Percentiles rank a stretch among this genome's conserved stretches.
phyloP scores from a whole-genome alignment of 2,797 vertebrate species.

The Anguilla anguilla region DNA sequence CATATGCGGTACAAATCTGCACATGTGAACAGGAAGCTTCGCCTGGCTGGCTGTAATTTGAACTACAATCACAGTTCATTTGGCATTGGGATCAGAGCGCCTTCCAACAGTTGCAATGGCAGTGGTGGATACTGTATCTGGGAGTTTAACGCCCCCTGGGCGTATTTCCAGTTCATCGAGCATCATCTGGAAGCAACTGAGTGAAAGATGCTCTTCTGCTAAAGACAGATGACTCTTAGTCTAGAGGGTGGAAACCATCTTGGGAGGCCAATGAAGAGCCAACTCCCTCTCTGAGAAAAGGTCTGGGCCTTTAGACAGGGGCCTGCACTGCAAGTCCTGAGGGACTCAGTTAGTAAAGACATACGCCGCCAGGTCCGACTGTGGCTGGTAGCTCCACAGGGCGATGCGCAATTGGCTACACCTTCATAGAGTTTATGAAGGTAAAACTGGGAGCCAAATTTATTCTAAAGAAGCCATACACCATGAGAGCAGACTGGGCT shows the following conservation, averaged over 20 bases:
- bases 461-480: not conserved
- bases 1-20: slow-evolving; percentile 33
- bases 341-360: not conserved
- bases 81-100: slow-evolving; percentile 28
- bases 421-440: too few species aligned
- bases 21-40: slow-evolving; percentile 25
- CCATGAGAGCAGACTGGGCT: not conserved
- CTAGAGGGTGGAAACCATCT: slow-evolving; percentile 3
- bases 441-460: not conserved
- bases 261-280: not conserved
- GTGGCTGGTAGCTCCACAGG: not conserved
- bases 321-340: not conserved
- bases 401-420: not conserved
- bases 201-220: slow-evolving; percentile 4
- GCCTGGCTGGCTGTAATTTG: slow-evolving; percentile 34
- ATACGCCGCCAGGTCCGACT: not conserved
- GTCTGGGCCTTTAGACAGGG: slow-evolving; percentile 4
- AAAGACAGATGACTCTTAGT: slow-evolving; percentile 14
- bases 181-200: slow-evolving; percentile 33
- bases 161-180: slow-evolving; percentile 37
- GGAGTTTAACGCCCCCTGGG: slow-evolving; percentile 16
- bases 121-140: not conserved
- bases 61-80: slow-evolving; percentile 41
- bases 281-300: slow-evolving; percentile 13
- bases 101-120: slow-evolving; percentile 8